Percentiles rank a stretch among this genome's conserved stretches.
Conservation (phyloP, 2,113 vertebrate species). For the Nibea albiflora region DNA sequence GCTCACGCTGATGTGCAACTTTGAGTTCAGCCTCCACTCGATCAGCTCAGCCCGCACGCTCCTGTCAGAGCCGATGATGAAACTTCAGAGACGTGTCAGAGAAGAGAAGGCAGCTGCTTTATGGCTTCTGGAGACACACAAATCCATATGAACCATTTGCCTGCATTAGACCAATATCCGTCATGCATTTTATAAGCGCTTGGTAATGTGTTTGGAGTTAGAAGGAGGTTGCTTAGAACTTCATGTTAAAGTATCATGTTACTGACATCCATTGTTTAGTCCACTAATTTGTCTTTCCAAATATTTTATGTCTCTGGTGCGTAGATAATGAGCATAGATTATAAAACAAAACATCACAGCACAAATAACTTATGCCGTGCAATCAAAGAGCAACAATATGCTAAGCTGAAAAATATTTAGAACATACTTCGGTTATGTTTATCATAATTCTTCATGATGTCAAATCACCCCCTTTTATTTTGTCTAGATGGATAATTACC, state of each 20-base stretch:
- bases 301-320: slow-evolving; percentile 2
- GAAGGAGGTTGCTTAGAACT: slow-evolving; percentile 5
- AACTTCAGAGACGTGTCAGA: slow-evolving; percentile 53
- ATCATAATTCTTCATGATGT: slow-evolving; percentile 22
- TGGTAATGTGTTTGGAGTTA: slow-evolving; percentile 25
- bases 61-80: slow-evolving; percentile 41
- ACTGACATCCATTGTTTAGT: slow-evolving; percentile 6
- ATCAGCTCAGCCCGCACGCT: slow-evolving; percentile 55
- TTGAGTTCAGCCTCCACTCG: slow-evolving; percentile 38
- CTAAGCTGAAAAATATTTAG: background rate
- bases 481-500: slow-evolving; percentile 53
- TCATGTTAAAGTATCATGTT: background rate
- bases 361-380: background rate
- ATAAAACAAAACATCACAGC: slow-evolving; percentile 8
- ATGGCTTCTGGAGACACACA: slow-evolving; percentile 26
- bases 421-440: slow-evolving; percentile 12
- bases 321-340: slow-evolving; percentile 18
- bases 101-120: slow-evolving; percentile 61
- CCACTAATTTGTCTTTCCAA: slow-evolving; percentile 24
- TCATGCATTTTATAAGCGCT: slow-evolving; percentile 24
- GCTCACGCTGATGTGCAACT: slow-evolving; percentile 42
- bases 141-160: slow-evolving; percentile 47
- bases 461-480: slow-evolving; percentile 24
- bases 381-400: background rate
- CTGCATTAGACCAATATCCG: slow-evolving; percentile 25